Percentiles rank a stretch among this genome's conserved stretches.
Conservation (phyloP, 2,113 vertebrate genomes). For the Cheilinus undulatus region DNA sequence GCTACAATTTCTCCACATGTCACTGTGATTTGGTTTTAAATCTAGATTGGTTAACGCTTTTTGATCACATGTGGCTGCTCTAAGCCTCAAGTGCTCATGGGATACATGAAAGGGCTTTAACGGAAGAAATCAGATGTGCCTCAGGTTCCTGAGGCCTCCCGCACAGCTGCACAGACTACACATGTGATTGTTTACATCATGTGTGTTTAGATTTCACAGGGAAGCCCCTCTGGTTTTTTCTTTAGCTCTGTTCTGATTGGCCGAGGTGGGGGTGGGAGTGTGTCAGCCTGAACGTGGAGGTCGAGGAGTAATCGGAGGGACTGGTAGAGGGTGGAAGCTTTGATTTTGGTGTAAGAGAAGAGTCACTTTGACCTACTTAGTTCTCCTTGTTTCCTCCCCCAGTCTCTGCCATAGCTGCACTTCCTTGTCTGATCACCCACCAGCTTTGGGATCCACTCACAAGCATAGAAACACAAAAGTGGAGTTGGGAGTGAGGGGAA, state of each 20-base stretch:
- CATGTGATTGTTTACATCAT: constrained; percentile 59
- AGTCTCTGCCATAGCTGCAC: constrained; percentile 7
- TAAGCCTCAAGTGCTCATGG: constrained; percentile 4
- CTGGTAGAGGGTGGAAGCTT: neutral
- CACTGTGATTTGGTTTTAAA: no score
- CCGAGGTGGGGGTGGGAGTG: neutral
- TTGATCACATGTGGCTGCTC: neutral
- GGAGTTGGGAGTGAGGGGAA: constrained; percentile 67
- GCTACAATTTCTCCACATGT: neutral
- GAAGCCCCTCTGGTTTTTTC: constrained; percentile 20
- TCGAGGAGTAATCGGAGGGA: constrained; percentile 26
- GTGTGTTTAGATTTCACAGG: constrained; percentile 46
- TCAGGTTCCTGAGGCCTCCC: neutral
- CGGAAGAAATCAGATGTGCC: neutral
- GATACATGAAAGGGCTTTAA: constrained; percentile 3
- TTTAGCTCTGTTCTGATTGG: constrained; percentile 46
- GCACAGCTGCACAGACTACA: constrained; percentile 40
- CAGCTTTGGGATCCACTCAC: neutral
- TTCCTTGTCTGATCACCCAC: constrained; percentile 16
- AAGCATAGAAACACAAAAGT: constrained; percentile 14
- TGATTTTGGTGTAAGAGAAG: neutral
- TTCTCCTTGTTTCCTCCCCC: neutral
- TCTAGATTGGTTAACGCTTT: neutral
- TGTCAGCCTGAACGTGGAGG: constrained; percentile 27
- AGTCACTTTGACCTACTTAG: constrained; percentile 3